Evolutionary conservation across 2,113 vertebrate genomes (phyloP), one percentile per base, ranked within the genome.

Genomic region (Sarotherodon lohbergeri): DNA sequence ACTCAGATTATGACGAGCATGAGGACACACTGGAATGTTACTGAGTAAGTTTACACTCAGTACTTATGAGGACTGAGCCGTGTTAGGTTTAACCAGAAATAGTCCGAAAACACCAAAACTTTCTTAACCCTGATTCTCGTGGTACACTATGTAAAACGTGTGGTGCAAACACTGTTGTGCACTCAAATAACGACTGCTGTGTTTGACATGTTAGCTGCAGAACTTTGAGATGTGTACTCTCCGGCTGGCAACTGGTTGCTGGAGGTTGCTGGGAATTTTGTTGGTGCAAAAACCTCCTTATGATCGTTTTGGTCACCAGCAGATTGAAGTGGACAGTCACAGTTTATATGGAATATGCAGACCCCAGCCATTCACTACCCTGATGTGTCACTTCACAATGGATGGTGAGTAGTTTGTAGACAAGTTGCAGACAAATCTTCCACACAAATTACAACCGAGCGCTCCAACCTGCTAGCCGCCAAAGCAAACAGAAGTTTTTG

Each of bases 361-460:
- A 8, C 1, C 32, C 9, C 4, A 1, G 34, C 17, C 34, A 22
- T 66, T 66, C 34, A 66, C 17, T 39, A 39, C 19, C 0, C 61
- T 3, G 0, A 17, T 66, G 17, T n/a, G 61, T 0, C n/a, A 39
- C 10, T 0, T 68, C 36, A 68, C 19, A 4, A 36, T 14, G n/a
- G 0, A 41, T 71, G 63, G 36, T 9, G 12, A 71, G 63, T 9
- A 43, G 36, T 71, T 41, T 71, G 63, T 36, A 68, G 61, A 66
- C 34, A 39, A 66, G 61, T 66, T 39, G 34, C 32, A 63, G 17
- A 66, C 32, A 66, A 41, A 41, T 68, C n/a, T 68, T 22, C 19
- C 63, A 68, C 34, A 41, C 63, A 68, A 41, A 41, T n/a, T 68
- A 41, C n/a, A 41, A 24, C 19, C 4, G 7, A 68, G 19, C 2